Conservation (phyloP, 2,797 vertebrate genomes). For the Limosa lapponica region DNA sequence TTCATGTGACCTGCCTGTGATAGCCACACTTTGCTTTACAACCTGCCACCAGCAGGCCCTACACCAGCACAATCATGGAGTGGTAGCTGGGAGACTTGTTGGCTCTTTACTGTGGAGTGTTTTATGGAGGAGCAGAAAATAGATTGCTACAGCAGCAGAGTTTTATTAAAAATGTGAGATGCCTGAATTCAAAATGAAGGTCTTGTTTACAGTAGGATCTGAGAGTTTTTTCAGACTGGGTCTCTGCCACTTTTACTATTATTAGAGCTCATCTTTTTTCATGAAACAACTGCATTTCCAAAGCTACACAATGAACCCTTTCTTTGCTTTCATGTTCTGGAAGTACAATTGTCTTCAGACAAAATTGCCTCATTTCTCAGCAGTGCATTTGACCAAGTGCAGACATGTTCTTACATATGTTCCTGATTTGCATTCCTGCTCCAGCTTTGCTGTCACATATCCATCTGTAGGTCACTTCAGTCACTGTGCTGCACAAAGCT, state of each 20-base stretch:
- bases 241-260: constrained; percentile 63
- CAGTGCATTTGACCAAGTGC: constrained; percentile 49
- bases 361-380: constrained; percentile 55
- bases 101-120: background rate
- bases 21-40: background rate
- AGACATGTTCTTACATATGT: constrained; percentile 55
- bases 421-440: constrained; percentile 58
- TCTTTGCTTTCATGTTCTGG: constrained; percentile 68
- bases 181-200: constrained; percentile 52
- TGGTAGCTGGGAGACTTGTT: background rate
- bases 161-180: constrained; percentile 5
- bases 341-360: constrained; percentile 63
- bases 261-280: constrained; percentile 76
- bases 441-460: constrained; percentile 23
- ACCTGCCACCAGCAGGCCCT: background rate
- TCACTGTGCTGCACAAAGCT: background rate
- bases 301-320: constrained; percentile 67
- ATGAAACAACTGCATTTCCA: constrained; percentile 70
- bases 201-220: constrained; percentile 53
- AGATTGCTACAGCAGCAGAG: background rate
- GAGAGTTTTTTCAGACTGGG: constrained; percentile 42
- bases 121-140: background rate
- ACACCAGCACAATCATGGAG: background rate
- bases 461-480: constrained; percentile 35
- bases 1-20: background rate